Base-by-base conservation (phyloP, 2,888 invertebrate species). In the Rhaphigaster nebulosa region DNA sequence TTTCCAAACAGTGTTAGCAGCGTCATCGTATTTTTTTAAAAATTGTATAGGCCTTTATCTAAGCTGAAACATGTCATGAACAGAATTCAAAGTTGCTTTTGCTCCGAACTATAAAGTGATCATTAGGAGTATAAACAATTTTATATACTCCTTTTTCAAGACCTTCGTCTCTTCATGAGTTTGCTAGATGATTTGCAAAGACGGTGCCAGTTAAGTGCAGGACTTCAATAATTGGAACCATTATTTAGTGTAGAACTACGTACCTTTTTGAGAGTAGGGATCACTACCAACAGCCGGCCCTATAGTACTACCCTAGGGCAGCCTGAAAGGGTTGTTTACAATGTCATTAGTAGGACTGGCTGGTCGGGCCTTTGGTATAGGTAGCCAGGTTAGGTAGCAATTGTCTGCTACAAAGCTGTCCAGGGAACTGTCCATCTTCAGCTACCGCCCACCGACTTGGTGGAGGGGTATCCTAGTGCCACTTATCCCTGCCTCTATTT, bases 401-500 rank as follows among this genome's bases (percentile, higher is more conserved):
- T 70, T 70, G 70, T 70, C 70, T 34, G 70, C 34, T 8, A 70
- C 70, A 70, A 70, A 70, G 70, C 70, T 34, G 70, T 70, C 70
- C 70, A 38, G 70, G 20, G 70, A 70, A 70, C 70, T 70, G 70
- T 29, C 70, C 65, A 65, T 29, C 65, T 65, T 29, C 29, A 65
- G 29, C 65, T 15, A 65, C 29, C 70, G 34, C 34, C 70, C 70
- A 70, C 70, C 34, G 23, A 18, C 70, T 34, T 0, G 34, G 34
- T 34, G 1, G 20, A 29, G 70, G 65, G 70, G 34, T 70, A 70
- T 70, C 70, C 70, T 34, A 34, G 34, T 34, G 15, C 70, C 70
- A 70, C 70, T 70, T 70, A 70, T 70, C 70, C 70, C 70, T 34
- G 34, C 70, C 70, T 70, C 70, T 70, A 70, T 70, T 70, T 70